Evolutionary conservation across 1,140 invertebrate genomes (phyloP), one percentile per base, ranked within the genome.

Genomic region (Trichomalopsis sarcophagae): DNA sequence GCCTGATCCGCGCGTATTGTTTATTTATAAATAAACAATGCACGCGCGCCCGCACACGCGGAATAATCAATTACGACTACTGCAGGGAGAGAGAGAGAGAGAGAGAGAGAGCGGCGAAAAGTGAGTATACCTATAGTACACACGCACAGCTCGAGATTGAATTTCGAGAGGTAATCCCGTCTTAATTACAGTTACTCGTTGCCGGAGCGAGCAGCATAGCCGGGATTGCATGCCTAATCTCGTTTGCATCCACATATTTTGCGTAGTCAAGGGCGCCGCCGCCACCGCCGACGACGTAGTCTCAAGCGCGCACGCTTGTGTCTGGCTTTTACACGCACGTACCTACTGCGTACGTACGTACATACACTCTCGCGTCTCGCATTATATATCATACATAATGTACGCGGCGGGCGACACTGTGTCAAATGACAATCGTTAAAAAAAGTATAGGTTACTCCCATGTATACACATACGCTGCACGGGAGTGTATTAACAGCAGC

Each of bases 161-260:
- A 84, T 84, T 84, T 74, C 84, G 84, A 74, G 84, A 75, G 84
- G 77, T 84, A 84, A 84, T 84, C 84, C 84, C 69, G 84, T 84
- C 84, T 84, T 84, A 84, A 84, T 84, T 84, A 81, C 84, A 81
- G 50, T 75, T 69, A 21, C 84, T 84, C 76, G 76, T 76, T 21
- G 55, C 55, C 17, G 55, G 71, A 50, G 27, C 27, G 75, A 78
- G 80, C 27, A 21, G 66, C 66, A 71, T 71, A 62, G 36, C 30
- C 83, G 40, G 69, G 77, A 81, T 66, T 80, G 69, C 69, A 73
- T n/a, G 71, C 47, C 79, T 81, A 79, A 80, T 86, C 84, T 86
- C 84, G 84, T 86, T 86, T 77, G 84, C 84, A 77, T 81, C 69
- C 66, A 47, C 78, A 81, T 73, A 76, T 75, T 84, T 81, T 80